Percentiles rank a stretch among this genome's conserved stretches.
Conservation (phyloP, 2,888 invertebrate genomes). For the Lathronympha strigana region DNA sequence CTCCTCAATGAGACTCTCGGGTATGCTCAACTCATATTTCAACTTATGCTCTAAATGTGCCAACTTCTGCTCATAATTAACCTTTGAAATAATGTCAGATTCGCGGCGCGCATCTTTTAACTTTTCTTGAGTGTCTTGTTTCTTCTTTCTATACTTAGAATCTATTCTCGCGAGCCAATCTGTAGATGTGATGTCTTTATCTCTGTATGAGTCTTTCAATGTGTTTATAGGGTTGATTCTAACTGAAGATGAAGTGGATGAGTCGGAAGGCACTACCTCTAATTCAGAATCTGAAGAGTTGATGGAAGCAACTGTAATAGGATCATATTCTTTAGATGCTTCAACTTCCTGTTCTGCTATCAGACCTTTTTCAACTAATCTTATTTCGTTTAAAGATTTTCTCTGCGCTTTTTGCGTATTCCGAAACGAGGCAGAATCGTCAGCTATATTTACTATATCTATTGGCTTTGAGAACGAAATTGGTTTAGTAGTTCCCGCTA, state of each 20-base stretch:
- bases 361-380: constrained; percentile 63
- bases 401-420: constrained; percentile 66
- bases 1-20: constrained; percentile 76
- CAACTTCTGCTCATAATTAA: constrained; percentile 75
- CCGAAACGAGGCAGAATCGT: constrained; percentile 68
- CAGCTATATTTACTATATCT: constrained; percentile 66
- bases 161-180: constrained; percentile 83
- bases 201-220: constrained; percentile 82
- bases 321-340: constrained; percentile 68
- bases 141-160: constrained; percentile 74
- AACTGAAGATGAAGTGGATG: constrained; percentile 70
- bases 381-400: constrained; percentile 67
- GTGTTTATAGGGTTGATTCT: constrained; percentile 81
- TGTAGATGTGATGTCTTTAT: constrained; percentile 73
- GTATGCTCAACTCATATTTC: constrained; percentile 79
- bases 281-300: constrained; percentile 78
- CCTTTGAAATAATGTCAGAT: constrained; percentile 75
- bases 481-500: constrained; percentile 62
- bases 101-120: constrained; percentile 76
- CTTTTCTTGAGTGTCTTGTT: constrained; percentile 69
- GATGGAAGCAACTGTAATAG: constrained; percentile 74
- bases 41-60: constrained; percentile 73
- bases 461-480: constrained; percentile 54
- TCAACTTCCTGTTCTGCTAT: constrained; percentile 61
- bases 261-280: constrained; percentile 72